Evolutionary conservation across 2,113 vertebrate species (phyloP).

Genomic region (Martes martes): DNA sequence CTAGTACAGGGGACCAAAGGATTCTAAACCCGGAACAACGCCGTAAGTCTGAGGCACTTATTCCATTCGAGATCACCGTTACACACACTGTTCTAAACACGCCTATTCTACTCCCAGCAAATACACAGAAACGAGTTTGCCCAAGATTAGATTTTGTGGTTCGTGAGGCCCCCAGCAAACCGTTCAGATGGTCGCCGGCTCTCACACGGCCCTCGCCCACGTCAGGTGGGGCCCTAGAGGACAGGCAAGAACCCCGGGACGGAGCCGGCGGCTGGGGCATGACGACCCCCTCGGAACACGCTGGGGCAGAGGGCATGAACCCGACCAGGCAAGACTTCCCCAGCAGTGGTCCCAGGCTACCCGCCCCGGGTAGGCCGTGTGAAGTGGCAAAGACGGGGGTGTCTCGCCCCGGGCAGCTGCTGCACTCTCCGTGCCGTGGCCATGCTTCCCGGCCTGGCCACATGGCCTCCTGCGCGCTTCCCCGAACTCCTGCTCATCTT

Average conservation of each 20-base stretch:
- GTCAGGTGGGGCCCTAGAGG: neutral
- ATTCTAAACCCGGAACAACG: neutral
- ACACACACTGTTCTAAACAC: neutral
- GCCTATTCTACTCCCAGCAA: neutral
- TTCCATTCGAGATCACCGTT: neutral
- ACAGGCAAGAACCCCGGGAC: neutral
- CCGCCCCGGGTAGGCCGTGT: fast-evolving
- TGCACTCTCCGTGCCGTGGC: fast-evolving
- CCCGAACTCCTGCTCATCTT: neutral
- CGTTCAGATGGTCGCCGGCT: no score
- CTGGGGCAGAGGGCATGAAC: fast-evolving
- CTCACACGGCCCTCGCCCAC: neutral
- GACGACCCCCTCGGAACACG: neutral
- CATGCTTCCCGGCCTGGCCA: neutral
- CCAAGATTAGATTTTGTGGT: neutral
- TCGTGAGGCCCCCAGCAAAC: neutral
- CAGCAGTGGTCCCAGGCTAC: neutral
- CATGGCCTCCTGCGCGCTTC: neutral
- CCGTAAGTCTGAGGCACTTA: neutral
- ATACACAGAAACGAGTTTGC: neutral
- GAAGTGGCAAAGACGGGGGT: fast-evolving
- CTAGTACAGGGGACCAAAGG: neutral
- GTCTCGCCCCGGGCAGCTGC: neutral
- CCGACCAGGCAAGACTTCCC: fast-evolving
- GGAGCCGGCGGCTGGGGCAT: neutral